These are phyloP conservation scores for Drosophila pseudotalamancana DNA, from an alignment of 2,888 invertebrate genomes.

Conservation along the genomic window DNA sequence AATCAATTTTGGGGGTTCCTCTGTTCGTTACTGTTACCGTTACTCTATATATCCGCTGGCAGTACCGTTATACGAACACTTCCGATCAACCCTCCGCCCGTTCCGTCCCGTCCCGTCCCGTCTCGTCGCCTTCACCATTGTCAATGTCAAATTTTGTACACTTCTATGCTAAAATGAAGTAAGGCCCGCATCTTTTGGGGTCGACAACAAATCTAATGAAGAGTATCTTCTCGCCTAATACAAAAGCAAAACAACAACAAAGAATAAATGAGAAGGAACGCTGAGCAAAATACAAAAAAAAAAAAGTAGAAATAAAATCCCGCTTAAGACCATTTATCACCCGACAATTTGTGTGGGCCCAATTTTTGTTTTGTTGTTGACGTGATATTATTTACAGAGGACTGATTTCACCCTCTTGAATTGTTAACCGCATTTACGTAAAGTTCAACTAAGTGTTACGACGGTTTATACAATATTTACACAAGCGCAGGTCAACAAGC, in stretches of 20 bases:
- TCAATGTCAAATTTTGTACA: constrained; percentile 82
- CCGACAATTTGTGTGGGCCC: constrained; percentile 66
- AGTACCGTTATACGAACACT: no score
- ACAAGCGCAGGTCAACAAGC: constrained; percentile 23
- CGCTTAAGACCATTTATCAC: constrained; percentile 85
- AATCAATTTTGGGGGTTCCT: constrained; percentile 77
- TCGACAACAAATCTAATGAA: constrained; percentile 59
- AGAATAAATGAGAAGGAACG: constrained; percentile 18
- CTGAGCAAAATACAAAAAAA: constrained; percentile 21
- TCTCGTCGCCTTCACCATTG: constrained; percentile 55
- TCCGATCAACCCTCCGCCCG: constrained; percentile 31
- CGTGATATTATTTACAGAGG: constrained; percentile 77
- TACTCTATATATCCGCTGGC: no score
- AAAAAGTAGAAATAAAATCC: constrained; percentile 81
- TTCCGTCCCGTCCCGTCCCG: neutral
- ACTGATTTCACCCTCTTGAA: constrained; percentile 74
- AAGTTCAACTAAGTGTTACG: constrained; percentile 34
- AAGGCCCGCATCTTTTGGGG: constrained; percentile 37
- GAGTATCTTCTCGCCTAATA: constrained; percentile 42
- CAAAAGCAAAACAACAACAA: constrained; percentile 27
- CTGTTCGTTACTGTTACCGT: constrained; percentile 13
- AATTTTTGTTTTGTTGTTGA: constrained; percentile 60
- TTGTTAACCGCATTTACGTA: constrained; percentile 52
- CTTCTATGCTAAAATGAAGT: constrained; percentile 78
- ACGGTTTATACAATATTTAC: constrained; percentile 31